Percentiles rank a stretch among this genome's conserved stretches.
Evolutionary conservation across 2,888 invertebrate species (phyloP).

Genomic region (Zaprionus bogoriensis): DNA sequence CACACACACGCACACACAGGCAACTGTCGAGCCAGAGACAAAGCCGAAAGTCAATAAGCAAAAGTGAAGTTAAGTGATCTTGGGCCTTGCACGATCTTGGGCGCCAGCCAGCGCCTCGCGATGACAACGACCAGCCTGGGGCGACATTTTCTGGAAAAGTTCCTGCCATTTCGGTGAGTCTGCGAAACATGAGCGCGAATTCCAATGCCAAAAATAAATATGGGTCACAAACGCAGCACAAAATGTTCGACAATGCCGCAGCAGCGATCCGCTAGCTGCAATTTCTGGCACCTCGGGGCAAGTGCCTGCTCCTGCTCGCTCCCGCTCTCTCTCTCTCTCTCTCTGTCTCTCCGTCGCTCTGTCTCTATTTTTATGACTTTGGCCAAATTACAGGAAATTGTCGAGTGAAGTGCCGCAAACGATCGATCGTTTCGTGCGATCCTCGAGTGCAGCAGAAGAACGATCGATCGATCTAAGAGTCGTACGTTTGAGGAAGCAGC

Average conservation of each 20-base stretch:
- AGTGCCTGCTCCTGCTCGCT: no score
- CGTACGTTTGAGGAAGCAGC: no score
- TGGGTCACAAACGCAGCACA: conserved; percentile 50
- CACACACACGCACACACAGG: not conserved
- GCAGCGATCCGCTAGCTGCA: not conserved
- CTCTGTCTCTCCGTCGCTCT: no score
- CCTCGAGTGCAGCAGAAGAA: not conserved
- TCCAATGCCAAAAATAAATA: conserved; percentile 71
- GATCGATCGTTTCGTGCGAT: not conserved
- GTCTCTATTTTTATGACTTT: not conserved
- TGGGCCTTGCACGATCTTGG: conserved; percentile 16
- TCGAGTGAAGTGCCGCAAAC: not conserved
- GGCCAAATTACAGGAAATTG: not conserved
- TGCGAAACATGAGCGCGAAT: conserved; percentile 10
- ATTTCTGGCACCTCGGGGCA: not conserved
- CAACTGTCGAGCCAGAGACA: conserved; percentile 12
- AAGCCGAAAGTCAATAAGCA: conserved; percentile 34
- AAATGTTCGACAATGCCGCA: conserved; percentile 15
- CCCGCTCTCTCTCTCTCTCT: no score
- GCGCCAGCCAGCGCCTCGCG: conserved; percentile 24
- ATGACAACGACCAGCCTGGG: conserved; percentile 73
- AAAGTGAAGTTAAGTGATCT: conserved; percentile 51
- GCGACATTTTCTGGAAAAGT: conserved; percentile 71
- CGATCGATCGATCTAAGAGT: no score
- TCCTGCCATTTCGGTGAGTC: conserved; percentile 74